Conservation (phyloP, 2,113 vertebrate species). For the Pelecanus crispus region DNA sequence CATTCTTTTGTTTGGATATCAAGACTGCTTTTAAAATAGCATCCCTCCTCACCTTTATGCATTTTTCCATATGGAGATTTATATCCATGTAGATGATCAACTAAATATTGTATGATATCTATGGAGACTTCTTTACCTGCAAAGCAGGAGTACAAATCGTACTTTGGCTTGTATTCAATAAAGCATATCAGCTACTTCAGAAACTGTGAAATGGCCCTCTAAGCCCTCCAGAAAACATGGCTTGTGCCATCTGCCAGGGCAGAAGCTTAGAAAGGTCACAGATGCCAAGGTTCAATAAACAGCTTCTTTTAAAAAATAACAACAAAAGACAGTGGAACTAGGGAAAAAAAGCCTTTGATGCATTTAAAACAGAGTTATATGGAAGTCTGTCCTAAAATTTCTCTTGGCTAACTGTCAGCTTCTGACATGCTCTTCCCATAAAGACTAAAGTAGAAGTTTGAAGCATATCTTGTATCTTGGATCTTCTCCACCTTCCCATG, state of each 20-base stretch:
- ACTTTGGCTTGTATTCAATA: not conserved
- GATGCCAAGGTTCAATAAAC: constrained; percentile 15
- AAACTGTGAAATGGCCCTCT: constrained; percentile 37
- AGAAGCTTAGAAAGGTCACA: constrained; percentile 38
- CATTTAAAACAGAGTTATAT: not conserved
- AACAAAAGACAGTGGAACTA: not conserved
- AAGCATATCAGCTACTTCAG: constrained; percentile 6
- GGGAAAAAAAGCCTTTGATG: not conserved
- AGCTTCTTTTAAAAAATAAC: not conserved
- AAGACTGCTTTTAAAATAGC: not conserved
- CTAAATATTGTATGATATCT: not conserved
- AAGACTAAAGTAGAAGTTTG: not conserved
- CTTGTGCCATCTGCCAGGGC: constrained; percentile 17
- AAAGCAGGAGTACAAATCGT: not conserved
- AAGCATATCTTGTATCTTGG: not conserved
- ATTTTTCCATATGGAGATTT: not conserved
- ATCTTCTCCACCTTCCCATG: not conserved
- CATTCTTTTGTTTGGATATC: not conserved
- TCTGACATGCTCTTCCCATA: not conserved
- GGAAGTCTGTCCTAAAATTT: not conserved
- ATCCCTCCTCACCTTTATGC: not conserved
- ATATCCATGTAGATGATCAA: not conserved
- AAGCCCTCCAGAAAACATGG: constrained; percentile 43
- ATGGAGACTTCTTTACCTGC: not conserved
- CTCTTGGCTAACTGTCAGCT: not conserved